Evolutionary conservation across 2,888 invertebrate genomes (phyloP).

Genomic region (Polia nebulosa): DNA sequence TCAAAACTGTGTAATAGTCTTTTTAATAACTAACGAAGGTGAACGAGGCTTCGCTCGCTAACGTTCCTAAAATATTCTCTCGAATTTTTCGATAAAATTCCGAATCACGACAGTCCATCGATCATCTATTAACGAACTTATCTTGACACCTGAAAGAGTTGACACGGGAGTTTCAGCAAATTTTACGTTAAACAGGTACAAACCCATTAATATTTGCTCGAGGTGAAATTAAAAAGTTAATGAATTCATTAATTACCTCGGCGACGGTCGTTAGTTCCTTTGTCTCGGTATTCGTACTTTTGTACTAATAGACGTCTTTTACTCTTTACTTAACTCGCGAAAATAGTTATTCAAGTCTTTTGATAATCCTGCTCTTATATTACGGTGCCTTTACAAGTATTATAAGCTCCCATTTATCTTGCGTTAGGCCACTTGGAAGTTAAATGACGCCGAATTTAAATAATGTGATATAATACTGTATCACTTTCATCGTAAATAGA

Average conservation of each 20-base stretch:
- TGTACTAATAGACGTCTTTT: conserved; percentile 53
- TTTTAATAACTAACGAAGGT: conserved; percentile 35
- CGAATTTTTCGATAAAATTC: conserved; percentile 70
- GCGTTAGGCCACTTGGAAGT: not conserved
- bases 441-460: conserved; percentile 29
- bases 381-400: conserved; percentile 15
- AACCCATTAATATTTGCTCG: conserved; percentile 58
- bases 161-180: conserved; percentile 64
- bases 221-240: conserved; percentile 65
- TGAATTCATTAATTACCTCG: conserved; percentile 64
- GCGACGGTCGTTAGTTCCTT: conserved; percentile 59
- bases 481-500: conserved; percentile 49
- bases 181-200: conserved; percentile 61
- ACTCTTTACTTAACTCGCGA: conserved; percentile 48
- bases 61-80: conserved; percentile 61
- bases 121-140: conserved; percentile 75
- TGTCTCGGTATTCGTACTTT: conserved; percentile 56
- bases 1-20: conserved; percentile 21
- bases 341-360: conserved; percentile 61
- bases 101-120: conserved; percentile 70
- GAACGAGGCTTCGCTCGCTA: conserved; percentile 40
- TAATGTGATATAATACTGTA: conserved; percentile 38
- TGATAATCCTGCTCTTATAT: conserved; percentile 19
- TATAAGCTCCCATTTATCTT: conserved; percentile 23
- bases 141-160: conserved; percentile 70